Percentiles rank a stretch among this genome's conserved stretches.
These are phyloP conservation scores for Crocallis elinguaria DNA, from an alignment of 2,888 invertebrate genomes.

Conservation along the genomic window DNA sequence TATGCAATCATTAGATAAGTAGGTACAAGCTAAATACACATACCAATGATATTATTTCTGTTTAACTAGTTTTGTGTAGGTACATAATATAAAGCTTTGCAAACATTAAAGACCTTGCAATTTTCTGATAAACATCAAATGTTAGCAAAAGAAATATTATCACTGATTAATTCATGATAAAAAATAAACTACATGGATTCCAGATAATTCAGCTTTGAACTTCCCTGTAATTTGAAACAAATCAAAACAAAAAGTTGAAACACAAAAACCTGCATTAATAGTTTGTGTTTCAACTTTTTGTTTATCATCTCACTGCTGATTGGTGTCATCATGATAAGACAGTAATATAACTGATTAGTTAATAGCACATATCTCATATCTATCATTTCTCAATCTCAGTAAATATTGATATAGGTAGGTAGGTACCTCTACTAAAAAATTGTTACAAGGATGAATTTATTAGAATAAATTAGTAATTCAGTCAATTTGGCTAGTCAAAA, in stretches of 20 bases:
- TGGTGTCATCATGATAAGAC: neutral
- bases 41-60: too few relatives aligned
- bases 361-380: neutral
- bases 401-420: conserved; percentile 7
- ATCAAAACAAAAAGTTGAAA: neutral
- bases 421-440: neutral
- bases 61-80: too few relatives aligned
- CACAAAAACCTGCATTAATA: neutral
- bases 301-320: neutral
- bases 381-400: conserved; percentile 5
- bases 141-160: too few relatives aligned
- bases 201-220: too few relatives aligned
- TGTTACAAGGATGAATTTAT: conserved; percentile 6
- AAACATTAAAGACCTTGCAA: conserved; percentile 1
- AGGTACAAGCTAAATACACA: too few relatives aligned
- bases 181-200: too few relatives aligned
- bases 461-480: neutral
- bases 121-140: too few relatives aligned
- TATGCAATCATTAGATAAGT: too few relatives aligned
- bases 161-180: too few relatives aligned
- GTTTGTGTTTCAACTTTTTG: conserved; percentile 20
- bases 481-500: too few relatives aligned
- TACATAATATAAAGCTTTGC: conserved; percentile 1
- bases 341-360: neutral
- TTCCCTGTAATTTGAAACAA: too few relatives aligned